Evolutionary conservation across 2,797 vertebrate genomes (phyloP).

Genomic region (Lophius americanus): DNA sequence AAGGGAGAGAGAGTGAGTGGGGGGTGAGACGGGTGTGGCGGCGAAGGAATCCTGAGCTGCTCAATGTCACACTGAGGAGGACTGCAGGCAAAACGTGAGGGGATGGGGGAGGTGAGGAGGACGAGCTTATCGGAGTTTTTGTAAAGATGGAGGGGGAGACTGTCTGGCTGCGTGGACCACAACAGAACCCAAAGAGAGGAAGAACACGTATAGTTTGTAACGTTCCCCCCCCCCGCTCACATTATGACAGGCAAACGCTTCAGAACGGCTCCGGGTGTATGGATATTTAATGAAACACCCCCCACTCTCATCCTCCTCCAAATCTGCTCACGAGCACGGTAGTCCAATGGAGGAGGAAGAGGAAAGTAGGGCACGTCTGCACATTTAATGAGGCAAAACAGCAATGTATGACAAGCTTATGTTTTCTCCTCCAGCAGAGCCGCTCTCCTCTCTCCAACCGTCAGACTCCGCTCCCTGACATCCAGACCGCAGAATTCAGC

Average conservation of each 20-base stretch:
- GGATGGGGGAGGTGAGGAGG: slow-evolving; percentile 53
- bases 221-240: slow-evolving; percentile 13
- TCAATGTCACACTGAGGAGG: slow-evolving; percentile 72
- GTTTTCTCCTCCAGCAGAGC: slow-evolving; percentile 70
- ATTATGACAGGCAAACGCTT: slow-evolving; percentile 51
- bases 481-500: slow-evolving; percentile 15
- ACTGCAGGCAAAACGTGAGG: slow-evolving; percentile 36
- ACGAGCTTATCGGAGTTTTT: slow-evolving; percentile 62
- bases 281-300: slow-evolving; percentile 74
- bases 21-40: slow-evolving; percentile 58
- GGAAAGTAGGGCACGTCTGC: slow-evolving; percentile 78
- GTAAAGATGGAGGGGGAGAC: slow-evolving; percentile 44
- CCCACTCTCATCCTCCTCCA: slow-evolving; percentile 57
- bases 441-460: slow-evolving; percentile 58
- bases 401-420: slow-evolving; percentile 68
- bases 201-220: slow-evolving; percentile 13
- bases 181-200: slow-evolving; percentile 54
- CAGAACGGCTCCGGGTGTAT: slow-evolving; percentile 59
- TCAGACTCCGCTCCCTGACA: slow-evolving; percentile 52
- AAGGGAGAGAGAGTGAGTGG: background rate
- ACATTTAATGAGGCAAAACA: slow-evolving; percentile 82
- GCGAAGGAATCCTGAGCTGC: slow-evolving; percentile 62
- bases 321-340: slow-evolving; percentile 62
- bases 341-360: slow-evolving; percentile 64
- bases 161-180: slow-evolving; percentile 42